Percentiles rank a stretch among this genome's conserved stretches.
These are phyloP conservation scores for Eretmocerus hayati DNA, from an alignment of 2,888 invertebrate species.

Conservation along the genomic window DNA sequence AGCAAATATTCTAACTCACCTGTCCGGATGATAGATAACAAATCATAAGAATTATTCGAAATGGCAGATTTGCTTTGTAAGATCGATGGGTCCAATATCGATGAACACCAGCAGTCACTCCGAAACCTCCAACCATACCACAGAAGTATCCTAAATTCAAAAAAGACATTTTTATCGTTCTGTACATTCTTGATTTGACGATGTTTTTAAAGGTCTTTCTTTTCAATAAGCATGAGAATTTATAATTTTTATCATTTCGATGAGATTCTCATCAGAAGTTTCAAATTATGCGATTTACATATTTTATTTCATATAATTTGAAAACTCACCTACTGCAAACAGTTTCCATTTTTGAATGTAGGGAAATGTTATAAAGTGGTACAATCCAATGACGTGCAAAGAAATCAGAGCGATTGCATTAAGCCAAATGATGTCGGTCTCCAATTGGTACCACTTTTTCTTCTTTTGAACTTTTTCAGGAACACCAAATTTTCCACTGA, in stretches of 20 bases:
- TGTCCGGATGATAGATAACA: slow-evolving; percentile 62
- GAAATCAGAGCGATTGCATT: slow-evolving; percentile 51
- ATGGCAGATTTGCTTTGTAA: slow-evolving; percentile 59
- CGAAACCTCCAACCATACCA: slow-evolving; percentile 57
- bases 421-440: slow-evolving; percentile 57
- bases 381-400: slow-evolving; percentile 47
- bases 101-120: slow-evolving; percentile 65
- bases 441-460: slow-evolving; percentile 41
- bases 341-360: slow-evolving; percentile 42
- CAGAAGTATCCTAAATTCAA: slow-evolving; percentile 12
- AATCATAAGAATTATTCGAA: slow-evolving; percentile 55
- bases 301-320: no score
- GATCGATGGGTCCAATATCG: slow-evolving; percentile 63
- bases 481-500: slow-evolving; percentile 1
- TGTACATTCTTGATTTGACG: no score
- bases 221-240: no score
- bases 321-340: slow-evolving; percentile 52
- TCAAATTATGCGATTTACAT: no score
- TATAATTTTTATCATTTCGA: no score
- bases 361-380: slow-evolving; percentile 42
- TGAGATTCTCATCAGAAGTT: no score
- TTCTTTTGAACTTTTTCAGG: not conserved
- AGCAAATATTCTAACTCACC: slow-evolving; percentile 47
- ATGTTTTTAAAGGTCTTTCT: no score
- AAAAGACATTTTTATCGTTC: not conserved